These are phyloP conservation scores for Percopsis omiscomaycus DNA, from an alignment of 2,797 vertebrate genomes.

Conservation along the genomic window DNA sequence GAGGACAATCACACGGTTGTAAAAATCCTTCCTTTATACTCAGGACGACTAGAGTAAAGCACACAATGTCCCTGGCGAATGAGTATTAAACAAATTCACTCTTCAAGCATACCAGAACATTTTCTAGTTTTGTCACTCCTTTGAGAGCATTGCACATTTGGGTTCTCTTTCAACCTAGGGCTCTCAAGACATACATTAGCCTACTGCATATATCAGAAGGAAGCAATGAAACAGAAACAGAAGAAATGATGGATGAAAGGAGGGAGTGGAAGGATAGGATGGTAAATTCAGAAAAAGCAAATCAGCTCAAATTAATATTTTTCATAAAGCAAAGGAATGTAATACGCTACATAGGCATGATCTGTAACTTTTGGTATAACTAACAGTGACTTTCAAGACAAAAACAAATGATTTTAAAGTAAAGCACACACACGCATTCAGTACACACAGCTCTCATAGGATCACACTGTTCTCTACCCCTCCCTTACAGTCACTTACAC, in stretches of 20 bases:
- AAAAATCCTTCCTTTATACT: constrained; percentile 20
- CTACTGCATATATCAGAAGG: constrained; percentile 3
- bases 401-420: too few relatives aligned
- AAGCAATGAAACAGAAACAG: background rate
- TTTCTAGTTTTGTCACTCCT: constrained; percentile 37
- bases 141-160: constrained; percentile 33
- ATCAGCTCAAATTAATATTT: background rate
- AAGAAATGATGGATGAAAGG: background rate
- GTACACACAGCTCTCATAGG: too few relatives aligned
- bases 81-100: constrained; percentile 55
- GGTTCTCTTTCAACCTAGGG: constrained; percentile 36
- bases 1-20: constrained; percentile 58
- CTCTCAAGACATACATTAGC: constrained; percentile 24
- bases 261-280: background rate
- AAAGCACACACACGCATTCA: too few relatives aligned
- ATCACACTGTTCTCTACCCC: too few relatives aligned
- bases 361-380: too few relatives aligned
- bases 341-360: too few relatives aligned
- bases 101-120: constrained; percentile 35
- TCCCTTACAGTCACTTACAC: too few relatives aligned
- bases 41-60: constrained; percentile 42
- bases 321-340: background rate
- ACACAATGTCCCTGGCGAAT: constrained; percentile 34
- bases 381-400: too few relatives aligned
- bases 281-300: too few relatives aligned